A percentile compares a stretch with the other conserved stretches of the same genome.
Evolutionary conservation across 2,113 vertebrate species (phyloP).

Genomic region (Scortum barcoo): DNA sequence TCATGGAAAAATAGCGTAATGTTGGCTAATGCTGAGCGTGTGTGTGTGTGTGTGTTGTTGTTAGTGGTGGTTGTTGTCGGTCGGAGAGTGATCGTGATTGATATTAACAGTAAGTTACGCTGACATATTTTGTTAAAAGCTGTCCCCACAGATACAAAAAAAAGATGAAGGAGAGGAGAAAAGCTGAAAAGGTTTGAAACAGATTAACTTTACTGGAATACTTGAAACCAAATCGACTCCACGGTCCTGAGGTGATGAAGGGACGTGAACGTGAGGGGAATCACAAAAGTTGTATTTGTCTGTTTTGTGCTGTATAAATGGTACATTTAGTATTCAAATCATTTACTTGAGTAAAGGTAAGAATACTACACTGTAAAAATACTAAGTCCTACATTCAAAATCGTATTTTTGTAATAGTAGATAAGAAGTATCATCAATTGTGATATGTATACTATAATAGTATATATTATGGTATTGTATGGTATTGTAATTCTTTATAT

Average conservation of each 20-base stretch:
- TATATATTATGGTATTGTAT: no score
- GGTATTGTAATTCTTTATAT: no score
- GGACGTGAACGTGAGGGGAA: slow-evolving; percentile 8
- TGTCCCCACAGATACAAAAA: background rate
- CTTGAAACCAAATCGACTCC: background rate
- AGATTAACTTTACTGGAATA: slow-evolving; percentile 3
- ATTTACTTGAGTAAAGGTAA: background rate
- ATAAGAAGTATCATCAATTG: no score
- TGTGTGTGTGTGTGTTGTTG: slow-evolving; percentile 6
- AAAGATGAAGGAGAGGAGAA: background rate
- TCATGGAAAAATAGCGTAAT: slow-evolving; percentile 59
- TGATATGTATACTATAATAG: no score
- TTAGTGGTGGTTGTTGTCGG: background rate
- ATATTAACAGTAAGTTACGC: slow-evolving; percentile 12
- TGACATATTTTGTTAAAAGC: slow-evolving; percentile 19
- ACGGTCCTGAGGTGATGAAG: background rate
- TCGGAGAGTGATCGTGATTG: background rate
- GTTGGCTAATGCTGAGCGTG: slow-evolving; percentile 6
- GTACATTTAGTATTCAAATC: background rate
- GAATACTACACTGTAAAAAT: background rate
- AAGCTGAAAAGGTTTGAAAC: slow-evolving; percentile 15
- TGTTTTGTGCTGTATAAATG: background rate
- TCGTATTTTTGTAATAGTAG: no score
- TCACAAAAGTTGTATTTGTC: background rate
- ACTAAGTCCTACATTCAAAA: no score